Conservation (phyloP, 1,140 invertebrate species). For the Bombus confusus region DNA sequence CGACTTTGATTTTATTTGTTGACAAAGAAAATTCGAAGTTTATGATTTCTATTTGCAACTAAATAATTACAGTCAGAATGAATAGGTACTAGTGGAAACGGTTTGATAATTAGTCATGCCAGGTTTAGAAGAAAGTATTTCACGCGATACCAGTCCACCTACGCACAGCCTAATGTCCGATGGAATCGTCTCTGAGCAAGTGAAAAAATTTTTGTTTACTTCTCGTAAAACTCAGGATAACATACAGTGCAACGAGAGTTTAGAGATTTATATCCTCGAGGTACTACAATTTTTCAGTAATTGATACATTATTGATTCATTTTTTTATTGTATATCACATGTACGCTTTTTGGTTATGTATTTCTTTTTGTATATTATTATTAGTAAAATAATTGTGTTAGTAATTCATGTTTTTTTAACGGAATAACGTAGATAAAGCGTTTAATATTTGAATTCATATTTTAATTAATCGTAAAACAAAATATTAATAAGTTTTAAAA, state of each 20-base stretch:
- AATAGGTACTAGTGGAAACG: conserved; percentile 25
- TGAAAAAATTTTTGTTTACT: conserved; percentile 91
- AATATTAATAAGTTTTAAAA: not conserved
- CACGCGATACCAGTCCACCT: conserved; percentile 73
- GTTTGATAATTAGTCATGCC: conserved; percentile 71
- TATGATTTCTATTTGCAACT: conserved; percentile 6
- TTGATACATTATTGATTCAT: not conserved
- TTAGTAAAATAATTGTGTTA: not conserved
- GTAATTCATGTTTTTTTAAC: not conserved
- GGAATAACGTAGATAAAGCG: not conserved
- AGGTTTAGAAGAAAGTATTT: conserved; percentile 76
- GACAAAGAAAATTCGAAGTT: not conserved
- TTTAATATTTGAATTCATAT: not conserved
- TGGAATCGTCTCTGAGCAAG: conserved; percentile 87
- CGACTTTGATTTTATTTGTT: not conserved
- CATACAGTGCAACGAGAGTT: conserved; percentile 84
- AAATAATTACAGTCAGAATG: conserved; percentile 28
- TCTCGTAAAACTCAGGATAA: conserved; percentile 84
- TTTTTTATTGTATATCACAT: conserved; percentile 52
- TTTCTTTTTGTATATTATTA: not conserved
- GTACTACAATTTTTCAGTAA: conserved; percentile 75
- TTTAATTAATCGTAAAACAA: not conserved
- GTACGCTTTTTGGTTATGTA: conserved; percentile 68
- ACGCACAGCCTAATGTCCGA: conserved; percentile 86
- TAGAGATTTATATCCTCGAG: conserved; percentile 91